These are phyloP conservation scores for Acipenser ruthenus DNA, from an alignment of 2,797 vertebrate genomes.

Conservation along the genomic window DNA sequence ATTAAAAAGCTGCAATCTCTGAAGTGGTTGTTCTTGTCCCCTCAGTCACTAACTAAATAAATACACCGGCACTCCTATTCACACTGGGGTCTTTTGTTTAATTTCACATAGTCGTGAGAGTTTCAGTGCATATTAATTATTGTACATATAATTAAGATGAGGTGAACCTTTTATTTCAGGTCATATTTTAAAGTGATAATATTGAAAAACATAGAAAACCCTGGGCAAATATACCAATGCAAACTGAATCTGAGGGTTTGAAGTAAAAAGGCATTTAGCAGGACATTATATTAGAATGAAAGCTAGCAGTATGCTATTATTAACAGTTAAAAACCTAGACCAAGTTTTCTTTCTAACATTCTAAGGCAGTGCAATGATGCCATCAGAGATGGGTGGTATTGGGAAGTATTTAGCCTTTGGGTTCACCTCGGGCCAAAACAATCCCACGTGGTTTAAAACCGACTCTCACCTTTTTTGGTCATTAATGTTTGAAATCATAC, in stretches of 20 bases:
- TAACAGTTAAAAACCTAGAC: not conserved
- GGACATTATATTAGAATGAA: constrained; percentile 1
- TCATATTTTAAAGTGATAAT: not conserved
- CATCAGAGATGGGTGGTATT: constrained; percentile 33
- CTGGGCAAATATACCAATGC: not conserved
- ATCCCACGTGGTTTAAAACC: constrained; percentile 20
- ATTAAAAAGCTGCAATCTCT: constrained; percentile 23
- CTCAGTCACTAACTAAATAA: not conserved
- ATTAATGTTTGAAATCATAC: constrained; percentile 6
- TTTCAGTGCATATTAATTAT: not conserved
- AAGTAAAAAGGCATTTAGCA: not conserved
- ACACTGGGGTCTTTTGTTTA: not conserved
- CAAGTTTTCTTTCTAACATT: no score
- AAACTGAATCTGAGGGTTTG: not conserved
- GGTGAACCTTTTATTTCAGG: not conserved
- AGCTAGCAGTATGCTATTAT: not conserved
- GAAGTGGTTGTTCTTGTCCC: constrained; percentile 21
- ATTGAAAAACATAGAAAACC: not conserved
- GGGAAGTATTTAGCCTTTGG: constrained; percentile 32
- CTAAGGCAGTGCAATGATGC: constrained; percentile 21
- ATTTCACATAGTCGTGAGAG: not conserved
- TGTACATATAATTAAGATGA: not conserved
- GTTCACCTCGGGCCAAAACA: constrained; percentile 40
- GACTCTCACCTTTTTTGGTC: constrained; percentile 7
- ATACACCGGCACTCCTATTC: not conserved